Evolutionary conservation across 2,888 invertebrate species (phyloP).

Genomic region (Hanleya hanleyi): DNA sequence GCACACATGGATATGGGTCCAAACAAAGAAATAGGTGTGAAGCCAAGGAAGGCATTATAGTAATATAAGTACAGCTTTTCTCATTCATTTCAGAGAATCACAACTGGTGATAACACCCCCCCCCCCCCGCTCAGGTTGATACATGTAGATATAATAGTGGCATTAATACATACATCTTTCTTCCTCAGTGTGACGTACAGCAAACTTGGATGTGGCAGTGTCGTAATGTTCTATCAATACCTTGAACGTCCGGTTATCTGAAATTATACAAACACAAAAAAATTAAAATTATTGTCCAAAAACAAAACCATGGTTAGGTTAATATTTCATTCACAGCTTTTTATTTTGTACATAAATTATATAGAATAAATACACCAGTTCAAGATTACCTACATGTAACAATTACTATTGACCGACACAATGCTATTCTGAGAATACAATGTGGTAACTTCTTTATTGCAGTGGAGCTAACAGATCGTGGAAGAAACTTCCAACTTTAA

Average conservation of each 20-base stretch:
- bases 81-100: not conserved
- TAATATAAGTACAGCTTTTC: not conserved
- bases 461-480: too few relatives aligned
- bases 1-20: not conserved
- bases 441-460: too few relatives aligned
- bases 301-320: too few relatives aligned
- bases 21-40: not conserved
- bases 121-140: not conserved
- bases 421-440: too few relatives aligned
- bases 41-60: not conserved
- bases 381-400: too few relatives aligned
- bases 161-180: conserved; percentile 54
- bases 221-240: conserved; percentile 70
- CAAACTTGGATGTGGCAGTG: conserved; percentile 61
- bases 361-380: too few relatives aligned
- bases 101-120: not conserved
- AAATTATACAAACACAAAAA: conserved; percentile 24
- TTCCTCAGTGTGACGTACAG: conserved; percentile 66
- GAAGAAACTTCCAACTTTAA: too few relatives aligned
- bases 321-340: too few relatives aligned
- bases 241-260: conserved; percentile 69
- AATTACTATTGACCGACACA: too few relatives aligned
- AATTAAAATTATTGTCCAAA: too few relatives aligned
- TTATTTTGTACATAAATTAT: too few relatives aligned
- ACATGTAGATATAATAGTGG: not conserved